These are phyloP conservation scores for Danionella cerebrum DNA, from an alignment of 2,113 vertebrate genomes.

Conservation along the genomic window DNA sequence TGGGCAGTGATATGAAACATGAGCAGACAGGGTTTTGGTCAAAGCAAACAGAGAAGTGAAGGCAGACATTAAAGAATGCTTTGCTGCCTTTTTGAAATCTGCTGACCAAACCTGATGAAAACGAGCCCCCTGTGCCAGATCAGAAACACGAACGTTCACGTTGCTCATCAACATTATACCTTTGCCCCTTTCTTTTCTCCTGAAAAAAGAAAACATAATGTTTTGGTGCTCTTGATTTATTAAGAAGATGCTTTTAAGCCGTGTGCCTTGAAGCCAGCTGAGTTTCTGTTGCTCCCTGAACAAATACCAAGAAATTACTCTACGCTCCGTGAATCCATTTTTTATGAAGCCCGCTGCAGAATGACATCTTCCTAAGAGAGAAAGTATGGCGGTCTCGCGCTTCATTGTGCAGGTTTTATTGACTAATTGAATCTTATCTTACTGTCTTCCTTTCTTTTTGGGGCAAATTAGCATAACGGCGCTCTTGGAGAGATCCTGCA, in stretches of 20 bases:
- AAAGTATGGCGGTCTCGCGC: neutral
- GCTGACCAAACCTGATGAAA: conserved; percentile 13
- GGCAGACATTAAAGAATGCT: conserved; percentile 18
- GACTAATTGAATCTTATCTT: conserved; percentile 17
- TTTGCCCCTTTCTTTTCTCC: too few relatives aligned
- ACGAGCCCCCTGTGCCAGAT: conserved; percentile 8
- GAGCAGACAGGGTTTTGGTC: too few relatives aligned
- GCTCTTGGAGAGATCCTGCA: neutral
- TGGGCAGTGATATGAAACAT: too few relatives aligned
- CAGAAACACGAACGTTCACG: neutral
- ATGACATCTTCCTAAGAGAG: conserved; percentile 1
- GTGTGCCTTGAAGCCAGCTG: neutral
- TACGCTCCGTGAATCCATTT: neutral
- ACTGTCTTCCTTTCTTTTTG: conserved; percentile 3
- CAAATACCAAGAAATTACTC: neutral
- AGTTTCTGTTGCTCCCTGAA: neutral
- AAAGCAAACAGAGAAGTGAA: neutral
- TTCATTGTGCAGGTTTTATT: conserved; percentile 5
- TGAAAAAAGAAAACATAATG: conserved; percentile 17
- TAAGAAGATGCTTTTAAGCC: conserved; percentile 9
- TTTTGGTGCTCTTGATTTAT: conserved; percentile 7
- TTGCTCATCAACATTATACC: conserved; percentile 56
- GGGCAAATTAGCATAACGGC: conserved; percentile 1
- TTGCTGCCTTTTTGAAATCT: conserved; percentile 33
- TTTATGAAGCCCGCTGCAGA: neutral